Base-by-base conservation (phyloP, 2,888 invertebrate species). In the Plagodis dolabraria region DNA sequence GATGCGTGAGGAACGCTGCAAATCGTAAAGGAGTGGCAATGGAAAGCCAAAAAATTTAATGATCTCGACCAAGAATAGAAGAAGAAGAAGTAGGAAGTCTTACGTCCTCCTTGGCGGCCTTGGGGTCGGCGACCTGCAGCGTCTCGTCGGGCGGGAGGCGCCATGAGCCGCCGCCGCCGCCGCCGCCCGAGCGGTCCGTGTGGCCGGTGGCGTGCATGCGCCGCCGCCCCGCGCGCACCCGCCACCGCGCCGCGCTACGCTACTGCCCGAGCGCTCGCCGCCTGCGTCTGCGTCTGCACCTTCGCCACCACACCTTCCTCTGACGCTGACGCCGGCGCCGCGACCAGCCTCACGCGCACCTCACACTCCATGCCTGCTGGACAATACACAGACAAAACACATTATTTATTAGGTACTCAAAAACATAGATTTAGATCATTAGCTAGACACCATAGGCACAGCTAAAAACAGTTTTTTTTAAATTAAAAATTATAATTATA, bases 81-180 rank as follows among this genome's bases (percentile, higher is more conserved):
- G 86, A 70, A 67, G 72, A 70, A 52, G 9, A 49, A 9, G 0
- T 7, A 47, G 10, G 6, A 44, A 34, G 10, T 33, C 49, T 60
- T 68, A 94, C 95, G 91, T 94, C 94, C 84, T 95, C 95, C 92
- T 97, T 97, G 89, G 95, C 94, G 71, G 91, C 85, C 93, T 97
- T 96, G 84, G 96, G 96, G 94, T 97, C 97, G 93, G 96, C 96
- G 88, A 97, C 97, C 93, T 97, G 97, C 76, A 97, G 95, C 76
- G 97, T 97, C 94, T 97, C 97, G 94, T 97, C 97, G 85, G 97
- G 97, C 92, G 97, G 97, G 91, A 97, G 94, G 92, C 97, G 96
- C 97, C 97, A 97, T 89, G 97, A 96, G 88, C 94, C 94, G 72
- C 92, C 92, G 85, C 93, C 93, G 87, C 92, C 93, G 88, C 92